Evolutionary conservation across 2,797 vertebrate species (phyloP), one percentile per base, ranked within the genome.

Genomic region (Chelon auratus): DNA sequence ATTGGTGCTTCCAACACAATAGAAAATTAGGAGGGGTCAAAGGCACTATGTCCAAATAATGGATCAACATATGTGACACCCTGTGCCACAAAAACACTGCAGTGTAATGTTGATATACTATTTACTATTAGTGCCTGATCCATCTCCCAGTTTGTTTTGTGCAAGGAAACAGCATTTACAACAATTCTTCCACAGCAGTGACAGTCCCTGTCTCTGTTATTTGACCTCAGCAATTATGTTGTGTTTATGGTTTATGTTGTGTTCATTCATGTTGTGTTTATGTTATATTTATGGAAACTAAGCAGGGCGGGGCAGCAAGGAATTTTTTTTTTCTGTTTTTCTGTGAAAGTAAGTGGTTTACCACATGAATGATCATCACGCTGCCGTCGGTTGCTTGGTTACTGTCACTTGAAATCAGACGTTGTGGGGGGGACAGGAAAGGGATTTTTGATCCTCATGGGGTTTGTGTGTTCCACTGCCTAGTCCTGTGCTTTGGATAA

Each of bases 331-430:
- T 22, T 22, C 22, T 26, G 69, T 83, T 81, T 82, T 72, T 62
- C 58, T 57, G 62, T 55, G 70, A 85, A 83, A 81, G 63, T 69
- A 78, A 82, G 60, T 63, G 74, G 57, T 89, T 84, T 71, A 80
- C 52, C 58, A 48, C 80, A 84, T 83, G 73, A 85, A 84, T 85
- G 59, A 71, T 71, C 80, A 86, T 82, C 66, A 77, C 15, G 43
- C 54, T 61, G 70, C 30, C 2, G 15, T 68, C 1, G 24, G 86
- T 88, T 89, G 85, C 86, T 68, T 82, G 58, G 84, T 78, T 86
- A 85, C 84, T 7, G 8, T 65, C 74, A 69, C 70, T 74, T 84
- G 53, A 84, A 85, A 83, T 80, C 52, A 26, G 42, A 60, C 36
- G 59, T 48, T 68, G 36, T 48, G 40, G 4, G 57, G 57, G 36